A percentile compares a stretch with the other conserved stretches of the same genome.
These are phyloP conservation scores for Phyto melanocephala DNA, from an alignment of 2,888 invertebrate genomes.

Conservation along the genomic window DNA sequence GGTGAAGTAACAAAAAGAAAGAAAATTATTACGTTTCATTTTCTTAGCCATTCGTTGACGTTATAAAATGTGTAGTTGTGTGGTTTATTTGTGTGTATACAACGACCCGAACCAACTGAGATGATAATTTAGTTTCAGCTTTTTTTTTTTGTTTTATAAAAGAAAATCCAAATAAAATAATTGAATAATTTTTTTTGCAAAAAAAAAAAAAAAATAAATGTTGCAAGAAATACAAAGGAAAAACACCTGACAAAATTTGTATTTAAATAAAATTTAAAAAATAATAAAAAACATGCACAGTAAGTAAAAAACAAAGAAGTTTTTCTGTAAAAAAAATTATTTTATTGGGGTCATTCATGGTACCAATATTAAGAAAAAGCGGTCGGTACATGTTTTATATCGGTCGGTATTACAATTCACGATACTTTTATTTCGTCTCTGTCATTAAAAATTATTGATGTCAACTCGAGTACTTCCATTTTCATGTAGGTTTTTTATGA, in stretches of 20 bases:
- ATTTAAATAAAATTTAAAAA: not conserved
- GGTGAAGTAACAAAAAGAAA: slow-evolving; percentile 54
- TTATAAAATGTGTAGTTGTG: slow-evolving; percentile 57
- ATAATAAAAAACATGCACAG: slow-evolving; percentile 1
- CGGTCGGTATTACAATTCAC: not conserved
- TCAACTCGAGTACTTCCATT: not conserved
- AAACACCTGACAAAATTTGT: not conserved
- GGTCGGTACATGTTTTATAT: slow-evolving; percentile 10
- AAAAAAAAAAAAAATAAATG: not conserved
- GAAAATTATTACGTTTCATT: slow-evolving; percentile 63
- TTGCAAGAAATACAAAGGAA: not conserved
- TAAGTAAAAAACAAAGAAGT: slow-evolving; percentile 14
- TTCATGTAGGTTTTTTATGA: not conserved
- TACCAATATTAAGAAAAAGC: not conserved
- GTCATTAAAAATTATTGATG: not conserved
- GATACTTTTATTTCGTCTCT: not conserved
- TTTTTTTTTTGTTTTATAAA: slow-evolving; percentile 34
- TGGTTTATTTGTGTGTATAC: slow-evolving; percentile 51
- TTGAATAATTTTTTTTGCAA: not conserved
- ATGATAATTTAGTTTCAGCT: slow-evolving; percentile 12
- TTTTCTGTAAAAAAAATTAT: not conserved
- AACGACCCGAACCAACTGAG: slow-evolving; percentile 34
- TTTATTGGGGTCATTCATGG: slow-evolving; percentile 39
- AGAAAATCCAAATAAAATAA: not conserved
- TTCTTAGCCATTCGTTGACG: slow-evolving; percentile 57